Conservation (phyloP, 2,113 vertebrate species). For the Neotoma lepida region DNA sequence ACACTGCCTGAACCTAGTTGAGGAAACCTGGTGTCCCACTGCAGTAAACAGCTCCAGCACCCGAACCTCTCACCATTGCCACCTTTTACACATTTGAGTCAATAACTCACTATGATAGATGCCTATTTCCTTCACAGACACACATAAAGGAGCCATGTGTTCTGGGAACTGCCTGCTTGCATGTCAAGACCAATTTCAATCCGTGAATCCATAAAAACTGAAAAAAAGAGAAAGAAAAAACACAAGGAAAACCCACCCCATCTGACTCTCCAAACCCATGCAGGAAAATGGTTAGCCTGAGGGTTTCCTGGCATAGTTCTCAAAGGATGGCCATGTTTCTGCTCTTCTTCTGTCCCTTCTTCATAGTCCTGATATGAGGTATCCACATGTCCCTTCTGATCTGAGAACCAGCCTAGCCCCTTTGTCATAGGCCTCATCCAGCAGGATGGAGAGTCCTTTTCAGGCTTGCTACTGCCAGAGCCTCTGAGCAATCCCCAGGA, state of each 20-base stretch:
- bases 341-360: rapidly evolving
- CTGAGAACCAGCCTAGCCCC: background rate
- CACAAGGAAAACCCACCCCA: background rate
- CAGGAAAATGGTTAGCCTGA: background rate
- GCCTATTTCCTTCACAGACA: background rate
- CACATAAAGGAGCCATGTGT: too few relatives aligned
- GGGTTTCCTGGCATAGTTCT: background rate
- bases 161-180: background rate
- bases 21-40: rapidly evolving
- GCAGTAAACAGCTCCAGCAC: background rate
- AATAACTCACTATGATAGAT: rapidly evolving
- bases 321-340: rapidly evolving
- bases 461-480: too few relatives aligned
- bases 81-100: rapidly evolving
- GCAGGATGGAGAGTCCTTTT: background rate
- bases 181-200: background rate
- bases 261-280: rapidly evolving
- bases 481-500: background rate
- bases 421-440: background rate
- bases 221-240: background rate
- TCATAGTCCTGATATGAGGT: rapidly evolving
- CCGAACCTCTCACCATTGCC: background rate
- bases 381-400: background rate
- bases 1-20: too few relatives aligned
- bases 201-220: background rate